Base-by-base conservation (phyloP, 2,797 vertebrate genomes). In the Calcarius lapponicus region DNA sequence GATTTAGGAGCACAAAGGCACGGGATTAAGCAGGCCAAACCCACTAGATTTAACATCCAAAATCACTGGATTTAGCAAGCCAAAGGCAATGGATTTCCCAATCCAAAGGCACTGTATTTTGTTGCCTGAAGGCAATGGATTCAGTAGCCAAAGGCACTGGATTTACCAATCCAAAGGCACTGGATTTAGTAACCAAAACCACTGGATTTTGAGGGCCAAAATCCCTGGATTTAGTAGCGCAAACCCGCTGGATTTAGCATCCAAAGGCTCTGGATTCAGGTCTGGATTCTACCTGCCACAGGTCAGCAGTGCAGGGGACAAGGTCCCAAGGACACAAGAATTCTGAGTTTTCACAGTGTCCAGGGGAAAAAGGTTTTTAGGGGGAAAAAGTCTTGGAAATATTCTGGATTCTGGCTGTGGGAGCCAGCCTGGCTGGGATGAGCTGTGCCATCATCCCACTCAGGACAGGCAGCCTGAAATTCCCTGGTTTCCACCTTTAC, bases 291-390 rank as follows among this genome's bases (percentile, higher is more conserved):
- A 29, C 36, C 7, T 18, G 38, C 13, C 29, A 29, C 0, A 3
- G 45, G 42, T 66, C 17, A 48, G 45, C 2, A 1, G 65, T 1
- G 5, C 29, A 12, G 69, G 56, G 36, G 19, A 45, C 1, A 3
- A 64, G 26, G 5, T 45, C 40, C 66, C 42, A 29, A n/a, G 58
- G 42, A 25, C 7, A 5, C 3, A 2, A 45, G 40, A 38, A 75
- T 9, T 48, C 5, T 0, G 7, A 21, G 5, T 51, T 81, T 81
- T 79, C 2, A 0, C 20, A 11, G 74, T 13, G 15, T 76, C 87
- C 29, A 26, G 1, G 0, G 13, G 10, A 0, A 14, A 34, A 73
- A n/a, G 2, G 8, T 38, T n/a, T 67, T 86, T 36, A 22, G 2
- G 0, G 10, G 21, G 13, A 1, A 18, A n/a, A 70, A 15, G 2